A percentile compares a stretch with the other conserved stretches of the same genome.
Conservation (phyloP, 1,140 invertebrate species). For the Cheumatopsyche charites region DNA sequence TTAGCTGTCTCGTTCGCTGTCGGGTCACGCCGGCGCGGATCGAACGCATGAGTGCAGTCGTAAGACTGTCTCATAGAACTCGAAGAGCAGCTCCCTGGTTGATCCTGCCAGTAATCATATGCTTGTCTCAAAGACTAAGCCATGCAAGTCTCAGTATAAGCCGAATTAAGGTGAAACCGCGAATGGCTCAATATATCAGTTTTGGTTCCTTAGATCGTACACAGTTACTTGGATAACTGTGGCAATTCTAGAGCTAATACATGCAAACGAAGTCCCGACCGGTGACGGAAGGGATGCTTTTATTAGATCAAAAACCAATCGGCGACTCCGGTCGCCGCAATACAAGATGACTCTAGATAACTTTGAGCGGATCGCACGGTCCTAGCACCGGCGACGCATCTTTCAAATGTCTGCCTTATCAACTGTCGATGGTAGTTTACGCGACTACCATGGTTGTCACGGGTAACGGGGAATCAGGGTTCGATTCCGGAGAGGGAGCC, state of each 20-base stretch:
- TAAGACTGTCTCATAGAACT: too few species aligned
- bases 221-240: constrained; percentile 86
- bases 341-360: constrained; percentile 85
- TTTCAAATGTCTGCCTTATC: constrained; percentile 90
- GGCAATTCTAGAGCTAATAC: constrained; percentile 87
- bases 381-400: constrained; percentile 75
- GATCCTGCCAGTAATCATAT: constrained; percentile 79
- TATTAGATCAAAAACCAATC: constrained; percentile 66
- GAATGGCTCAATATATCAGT: constrained; percentile 83
- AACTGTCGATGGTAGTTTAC: constrained; percentile 82
- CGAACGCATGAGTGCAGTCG: too few species aligned
- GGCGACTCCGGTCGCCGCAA: too few species aligned
- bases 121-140: constrained; percentile 81
- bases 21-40: too few species aligned
- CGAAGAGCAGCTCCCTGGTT: constrained; percentile 63
- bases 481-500: constrained; percentile 77
- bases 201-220: constrained; percentile 74
- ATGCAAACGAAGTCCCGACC: constrained; percentile 73
- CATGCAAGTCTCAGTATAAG: constrained; percentile 76
- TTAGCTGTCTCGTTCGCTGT: too few species aligned
- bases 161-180: constrained; percentile 74
- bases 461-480: constrained; percentile 76
- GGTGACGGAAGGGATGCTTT: constrained; percentile 72
- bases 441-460: constrained; percentile 80
- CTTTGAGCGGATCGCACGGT: constrained; percentile 76